These are phyloP conservation scores for Heliconius cydno DNA, from an alignment of 2,888 invertebrate species.

Conservation along the genomic window DNA sequence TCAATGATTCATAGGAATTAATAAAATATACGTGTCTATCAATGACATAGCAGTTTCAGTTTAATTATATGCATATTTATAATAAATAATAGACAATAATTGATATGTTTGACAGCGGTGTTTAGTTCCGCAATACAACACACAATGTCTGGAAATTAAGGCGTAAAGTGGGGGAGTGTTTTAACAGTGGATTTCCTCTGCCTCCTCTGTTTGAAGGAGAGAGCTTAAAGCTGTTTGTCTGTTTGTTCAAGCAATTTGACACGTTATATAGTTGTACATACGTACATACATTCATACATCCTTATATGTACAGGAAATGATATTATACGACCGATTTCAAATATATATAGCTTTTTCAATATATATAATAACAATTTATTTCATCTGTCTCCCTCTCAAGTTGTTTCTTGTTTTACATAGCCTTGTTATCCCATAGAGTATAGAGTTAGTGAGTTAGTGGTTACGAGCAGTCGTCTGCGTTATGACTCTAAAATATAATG, in stretches of 20 bases:
- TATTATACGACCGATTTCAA: slow-evolving; percentile 14
- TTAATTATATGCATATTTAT: not conserved
- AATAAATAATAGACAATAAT: not conserved
- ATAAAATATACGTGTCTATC: not conserved
- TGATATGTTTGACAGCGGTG: not conserved
- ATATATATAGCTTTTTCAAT: slow-evolving; percentile 5
- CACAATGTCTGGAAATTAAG: not conserved
- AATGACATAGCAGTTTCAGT: not conserved
- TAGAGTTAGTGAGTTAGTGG: slow-evolving; percentile 2
- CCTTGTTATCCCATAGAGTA: slow-evolving; percentile 13
- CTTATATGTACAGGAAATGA: slow-evolving; percentile 7
- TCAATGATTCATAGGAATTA: slow-evolving; percentile 16
- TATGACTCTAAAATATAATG: slow-evolving; percentile 18
- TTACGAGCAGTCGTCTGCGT: slow-evolving; percentile 5
- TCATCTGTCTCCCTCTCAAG: not conserved
- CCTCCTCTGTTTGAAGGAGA: no score
- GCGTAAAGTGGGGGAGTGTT: not conserved
- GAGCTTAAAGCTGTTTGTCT: not conserved
- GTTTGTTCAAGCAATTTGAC: not conserved
- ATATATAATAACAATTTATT: not conserved
- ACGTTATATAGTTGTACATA: not conserved
- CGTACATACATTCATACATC: not conserved
- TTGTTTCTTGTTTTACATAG: not conserved
- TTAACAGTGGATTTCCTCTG: no score
- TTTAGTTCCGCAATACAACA: not conserved